Base-by-base conservation (phyloP, 2,113 vertebrate genomes). In the Callipepla squamata region DNA sequence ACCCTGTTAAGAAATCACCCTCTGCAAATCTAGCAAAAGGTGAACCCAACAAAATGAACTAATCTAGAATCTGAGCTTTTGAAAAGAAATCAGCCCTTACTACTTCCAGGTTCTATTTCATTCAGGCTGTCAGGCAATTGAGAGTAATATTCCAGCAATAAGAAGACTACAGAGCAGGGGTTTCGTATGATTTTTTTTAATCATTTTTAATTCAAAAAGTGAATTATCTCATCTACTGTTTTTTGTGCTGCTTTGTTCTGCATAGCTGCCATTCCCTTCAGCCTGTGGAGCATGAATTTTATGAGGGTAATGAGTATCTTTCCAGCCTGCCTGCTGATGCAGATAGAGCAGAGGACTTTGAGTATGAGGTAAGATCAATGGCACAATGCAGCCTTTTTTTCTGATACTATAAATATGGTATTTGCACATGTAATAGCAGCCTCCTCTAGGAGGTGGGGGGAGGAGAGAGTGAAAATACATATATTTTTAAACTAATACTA, bases 191-290 rank as follows among this genome's bases (percentile, higher is more conserved):
- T 53, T 86, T 79, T 88, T 90, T 59, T 73, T 20, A 58, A 73
- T 85, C 6, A 19, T 59, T 74, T 95, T 89, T 91, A 94, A 87
- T 93, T 93, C 36, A 3, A 74, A 86, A 96, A 95, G 95, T 55
- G 84, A 53, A 58, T 87, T 96, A 66, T 97, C 97, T 98, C 92
- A 97, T 93, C 74, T 88, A 58, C 53, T 75, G 28, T 89, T 32
- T 58, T 58, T n/a, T 57, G 40, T 96, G 66, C 68, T 95, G 61
- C 89, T 95, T 94, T 95, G 51, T 97, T 96, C 92, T 92, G 89
- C 78, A 75, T 94, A 99, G 99, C 97, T 99, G 99, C 97, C 99
- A 99, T 96, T 99, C 99, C 95, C 98, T 99, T 89, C 99, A 99
- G 90, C 98, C 98, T 7, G 97, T 98, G 98, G 99, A 98, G 72